Percentiles rank a stretch among this genome's conserved stretches.
These are phyloP conservation scores for Drosophila austrosaltans DNA, from an alignment of 2,888 invertebrate species.

Conservation along the genomic window DNA sequence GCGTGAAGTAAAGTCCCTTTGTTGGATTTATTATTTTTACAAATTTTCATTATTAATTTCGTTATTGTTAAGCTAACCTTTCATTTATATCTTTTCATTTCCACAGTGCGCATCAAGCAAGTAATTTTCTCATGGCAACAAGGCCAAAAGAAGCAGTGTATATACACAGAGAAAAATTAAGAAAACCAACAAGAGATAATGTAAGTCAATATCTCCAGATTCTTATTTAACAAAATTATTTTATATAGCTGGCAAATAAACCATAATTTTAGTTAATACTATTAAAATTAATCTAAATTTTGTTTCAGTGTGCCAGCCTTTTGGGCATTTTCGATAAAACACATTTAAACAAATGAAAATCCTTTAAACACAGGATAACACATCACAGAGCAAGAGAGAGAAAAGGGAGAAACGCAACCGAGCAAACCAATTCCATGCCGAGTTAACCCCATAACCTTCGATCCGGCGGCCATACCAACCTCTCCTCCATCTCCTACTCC, in stretches of 20 bases:
- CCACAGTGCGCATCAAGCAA: constrained; percentile 49
- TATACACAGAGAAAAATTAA: constrained; percentile 29
- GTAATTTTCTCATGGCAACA: constrained; percentile 49
- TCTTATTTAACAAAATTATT: too few relatives aligned
- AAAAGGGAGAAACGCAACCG: constrained; percentile 8
- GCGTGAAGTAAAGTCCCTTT: constrained; percentile 73
- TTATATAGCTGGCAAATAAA: too few relatives aligned
- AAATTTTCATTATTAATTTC: neutral
- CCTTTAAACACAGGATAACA: constrained; percentile 75
- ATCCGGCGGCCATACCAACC: neutral
- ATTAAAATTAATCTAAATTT: neutral
- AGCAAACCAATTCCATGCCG: constrained; percentile 45
- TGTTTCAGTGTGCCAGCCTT: constrained; percentile 31
- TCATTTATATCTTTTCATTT: constrained; percentile 7
- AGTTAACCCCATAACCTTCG: constrained; percentile 57
- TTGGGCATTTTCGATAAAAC: constrained; percentile 77
- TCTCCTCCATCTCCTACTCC: constrained; percentile 15
- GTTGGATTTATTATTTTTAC: constrained; percentile 77
- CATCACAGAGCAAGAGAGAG: constrained; percentile 19
- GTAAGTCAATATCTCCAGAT: too few relatives aligned
- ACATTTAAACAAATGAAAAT: constrained; percentile 79
- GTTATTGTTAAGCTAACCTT: neutral
- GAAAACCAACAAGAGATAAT: too few relatives aligned
- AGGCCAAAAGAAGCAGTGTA: constrained; percentile 23
- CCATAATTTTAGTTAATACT: too few relatives aligned